phyloP scores from a whole-genome alignment of 2,888 invertebrate genomes.

The Himalopsyche tibetana region DNA sequence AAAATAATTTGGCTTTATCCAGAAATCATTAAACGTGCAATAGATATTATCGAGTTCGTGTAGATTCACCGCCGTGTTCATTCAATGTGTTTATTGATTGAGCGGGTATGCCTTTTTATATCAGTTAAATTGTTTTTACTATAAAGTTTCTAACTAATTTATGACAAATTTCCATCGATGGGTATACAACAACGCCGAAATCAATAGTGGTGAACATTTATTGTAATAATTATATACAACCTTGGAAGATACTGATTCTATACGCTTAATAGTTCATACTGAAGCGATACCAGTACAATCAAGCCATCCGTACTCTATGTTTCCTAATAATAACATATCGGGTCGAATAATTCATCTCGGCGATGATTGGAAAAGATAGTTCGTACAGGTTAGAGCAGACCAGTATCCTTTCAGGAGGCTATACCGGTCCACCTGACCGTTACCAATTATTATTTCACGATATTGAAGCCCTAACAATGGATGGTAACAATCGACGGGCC shows the following conservation, averaged over 20 bases:
- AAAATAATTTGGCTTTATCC: no score
- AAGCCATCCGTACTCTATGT: neutral
- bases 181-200: no score
- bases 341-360: constrained; percentile 56
- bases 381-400: constrained; percentile 44
- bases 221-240: no score
- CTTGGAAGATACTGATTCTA: neutral
- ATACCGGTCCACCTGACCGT: constrained; percentile 53
- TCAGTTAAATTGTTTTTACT: no score
- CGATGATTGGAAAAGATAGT: constrained; percentile 63
- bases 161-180: no score
- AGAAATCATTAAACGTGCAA: no score
- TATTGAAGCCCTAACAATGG: constrained; percentile 63
- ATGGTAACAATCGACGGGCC: neutral
- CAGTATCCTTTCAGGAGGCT: constrained; percentile 12
- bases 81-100: no score
- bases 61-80: no score
- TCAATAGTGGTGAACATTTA: no score
- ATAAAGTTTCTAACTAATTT: no score
- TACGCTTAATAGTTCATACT: neutral
- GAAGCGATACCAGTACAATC: neutral
- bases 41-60: no score
- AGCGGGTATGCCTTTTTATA: no score
- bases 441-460: constrained; percentile 62
- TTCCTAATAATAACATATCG: constrained; percentile 49